These are phyloP conservation scores for Drosophila guanche DNA, from an alignment of 1,140 invertebrate genomes.

Conservation along the genomic window DNA sequence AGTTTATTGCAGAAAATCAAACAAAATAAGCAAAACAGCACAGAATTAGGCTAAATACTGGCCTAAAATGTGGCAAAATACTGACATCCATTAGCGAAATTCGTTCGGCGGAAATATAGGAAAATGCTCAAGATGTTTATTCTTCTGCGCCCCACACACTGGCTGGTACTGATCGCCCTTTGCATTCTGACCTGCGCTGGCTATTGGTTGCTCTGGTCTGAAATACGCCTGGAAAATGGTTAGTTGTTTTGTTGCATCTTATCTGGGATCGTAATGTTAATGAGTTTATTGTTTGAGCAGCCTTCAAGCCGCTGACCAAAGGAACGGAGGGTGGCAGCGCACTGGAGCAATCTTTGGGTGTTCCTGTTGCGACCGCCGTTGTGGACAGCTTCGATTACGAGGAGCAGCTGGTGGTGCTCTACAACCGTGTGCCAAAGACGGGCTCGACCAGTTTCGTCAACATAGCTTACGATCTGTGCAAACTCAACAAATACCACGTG, in stretches of 20 bases:
- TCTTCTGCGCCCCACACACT: conserved; percentile 60
- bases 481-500: conserved; percentile 95
- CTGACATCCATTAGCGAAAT: conserved; percentile 6
- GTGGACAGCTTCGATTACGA: conserved; percentile 79
- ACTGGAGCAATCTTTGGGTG: conserved; percentile 8
- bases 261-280: background rate
- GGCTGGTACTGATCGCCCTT: conserved; percentile 49
- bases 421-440: conserved; percentile 99
- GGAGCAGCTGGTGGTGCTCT: conserved; percentile 92
- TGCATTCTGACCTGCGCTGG: conserved; percentile 57
- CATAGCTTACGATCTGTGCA: conserved; percentile 97
- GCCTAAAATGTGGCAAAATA: conserved; percentile 32
- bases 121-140: conserved; percentile 69
- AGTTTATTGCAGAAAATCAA: conserved; percentile 30
- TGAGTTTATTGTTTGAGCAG: conserved; percentile 8
- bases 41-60: conserved; percentile 32
- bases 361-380: conserved; percentile 6
- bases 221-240: conserved; percentile 58
- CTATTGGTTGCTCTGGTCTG: conserved; percentile 66
- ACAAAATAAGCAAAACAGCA: conserved; percentile 44
- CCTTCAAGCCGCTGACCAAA: conserved; percentile 57
- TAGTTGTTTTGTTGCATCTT: conserved; percentile 1
- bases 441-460: conserved; percentile 99
- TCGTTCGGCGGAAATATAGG: conserved; percentile 41
- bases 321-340: conserved; percentile 13